Percentiles rank a stretch among this genome's conserved stretches.
phyloP scores from a whole-genome alignment of 2,113 vertebrate genomes.

The Rhabdornis inornatus region DNA sequence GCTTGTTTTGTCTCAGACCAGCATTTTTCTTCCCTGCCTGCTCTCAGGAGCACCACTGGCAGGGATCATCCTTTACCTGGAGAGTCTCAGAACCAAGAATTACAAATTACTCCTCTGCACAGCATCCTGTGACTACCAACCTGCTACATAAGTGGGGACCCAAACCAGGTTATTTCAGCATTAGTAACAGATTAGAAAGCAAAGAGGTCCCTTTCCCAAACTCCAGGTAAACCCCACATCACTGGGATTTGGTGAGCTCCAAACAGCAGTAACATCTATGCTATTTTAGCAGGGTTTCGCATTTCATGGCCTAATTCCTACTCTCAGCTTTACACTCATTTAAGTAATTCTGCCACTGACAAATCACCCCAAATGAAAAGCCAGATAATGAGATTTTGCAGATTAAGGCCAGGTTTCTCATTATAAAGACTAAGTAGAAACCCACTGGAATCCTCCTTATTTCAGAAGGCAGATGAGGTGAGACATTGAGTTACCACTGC shows the following conservation, averaged over 20 bases:
- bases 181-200: background rate
- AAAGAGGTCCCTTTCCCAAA: background rate
- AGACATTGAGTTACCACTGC: background rate
- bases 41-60: background rate
- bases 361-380: background rate
- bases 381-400: conserved; percentile 23
- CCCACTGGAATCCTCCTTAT: background rate
- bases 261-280: background rate
- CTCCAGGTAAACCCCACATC: background rate
- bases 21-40: background rate
- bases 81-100: background rate
- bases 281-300: background rate
- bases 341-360: background rate
- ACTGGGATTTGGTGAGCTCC: background rate
- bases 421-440: background rate
- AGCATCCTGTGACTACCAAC: background rate
- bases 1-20: background rate
- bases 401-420: background rate
- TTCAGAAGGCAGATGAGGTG: background rate
- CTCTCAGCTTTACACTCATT: background rate
- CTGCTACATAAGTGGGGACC: background rate
- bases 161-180: background rate
- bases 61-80: background rate
- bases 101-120: background rate
- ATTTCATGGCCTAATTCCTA: background rate